Base-by-base conservation (phyloP, 2,888 invertebrate species). In the Apamea anceps region DNA sequence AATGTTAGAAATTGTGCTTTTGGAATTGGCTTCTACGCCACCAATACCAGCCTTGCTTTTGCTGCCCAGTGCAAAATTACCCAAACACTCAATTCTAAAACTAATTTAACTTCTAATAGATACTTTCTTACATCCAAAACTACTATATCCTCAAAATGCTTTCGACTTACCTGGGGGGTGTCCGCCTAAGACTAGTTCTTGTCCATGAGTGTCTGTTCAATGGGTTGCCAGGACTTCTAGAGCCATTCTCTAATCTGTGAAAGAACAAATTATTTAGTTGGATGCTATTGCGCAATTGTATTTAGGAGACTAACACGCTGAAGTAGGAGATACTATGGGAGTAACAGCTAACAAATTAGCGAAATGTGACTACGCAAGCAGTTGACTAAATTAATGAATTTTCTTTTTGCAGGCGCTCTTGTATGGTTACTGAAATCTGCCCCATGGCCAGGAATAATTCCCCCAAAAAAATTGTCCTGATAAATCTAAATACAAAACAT, bases 191-290 rank as follows among this genome's bases (percentile, higher is more conserved):
- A 93, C 99, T 99, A 72, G 98, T 99, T 90, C 99, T 97, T 68
- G 98, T 97, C 99, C 99, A 99, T 76, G 98, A 98, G 94, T 99
- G 98, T 91, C 99, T 97, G 91, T 98, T 98, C 88, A 98, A 97
- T 95, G 97, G 97, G 86, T 97, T 97, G 68, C 97, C 97, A 6
- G 98, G 98, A 93, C 98, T 98, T 77, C 97, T 95, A 6, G 97
- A 97, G 84, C 97, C 97, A 89, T 97, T 97, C 91, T 98, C 98
- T 88, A 92, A 87, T 90, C 96, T 96, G 93, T 80, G 74, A 84
- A 89, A 72, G 84, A 87, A 86, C 75, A 63, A 95, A 95, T 90
- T 73, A 65, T 67, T 57, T 66, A 77, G 10, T 70, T 60, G 21
- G 21, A 68, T 67, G 28, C 5, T 21, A 48, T n/a, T 63, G 21